phyloP scores from a whole-genome alignment of 2,797 vertebrate species.

The Salmo trutta region DNA sequence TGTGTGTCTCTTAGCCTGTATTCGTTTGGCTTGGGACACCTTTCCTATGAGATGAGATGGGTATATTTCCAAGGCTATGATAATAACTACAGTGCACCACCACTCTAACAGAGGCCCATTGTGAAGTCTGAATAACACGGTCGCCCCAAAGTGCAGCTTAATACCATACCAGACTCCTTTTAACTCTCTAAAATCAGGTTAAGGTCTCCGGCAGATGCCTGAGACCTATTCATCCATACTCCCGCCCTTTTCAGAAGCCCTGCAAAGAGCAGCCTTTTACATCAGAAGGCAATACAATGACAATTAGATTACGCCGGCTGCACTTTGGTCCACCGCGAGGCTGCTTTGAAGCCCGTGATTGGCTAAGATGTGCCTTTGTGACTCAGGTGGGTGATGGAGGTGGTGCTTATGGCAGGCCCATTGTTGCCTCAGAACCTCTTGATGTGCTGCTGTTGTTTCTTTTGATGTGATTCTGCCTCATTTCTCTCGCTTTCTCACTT shows the following conservation, averaged over 20 bases:
- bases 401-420: constrained; percentile 64
- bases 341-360: constrained; percentile 72
- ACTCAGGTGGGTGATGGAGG: constrained; percentile 74
- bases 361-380: constrained; percentile 64
- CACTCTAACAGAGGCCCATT: constrained; percentile 60
- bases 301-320: constrained; percentile 79
- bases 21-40: background rate
- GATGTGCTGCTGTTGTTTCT: constrained; percentile 71
- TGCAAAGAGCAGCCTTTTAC: constrained; percentile 76
- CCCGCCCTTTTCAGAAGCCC: constrained; percentile 60
- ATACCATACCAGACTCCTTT: constrained; percentile 71
- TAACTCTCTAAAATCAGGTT: constrained; percentile 72
- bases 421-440: constrained; percentile 74
- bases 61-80: constrained; percentile 39
- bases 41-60: constrained; percentile 46
- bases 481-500: constrained; percentile 56
- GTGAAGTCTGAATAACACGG: constrained; percentile 66
- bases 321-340: constrained; percentile 73
- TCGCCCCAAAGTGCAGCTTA: constrained; percentile 74
- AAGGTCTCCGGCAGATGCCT: constrained; percentile 65
- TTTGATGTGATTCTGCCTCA: constrained; percentile 73
- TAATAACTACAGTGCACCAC: constrained; percentile 11
- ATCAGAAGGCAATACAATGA: constrained; percentile 79
- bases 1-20: background rate
- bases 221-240: constrained; percentile 72